Conservation (phyloP, 2,797 vertebrate genomes). For the Neopelma chrysocephalum region DNA sequence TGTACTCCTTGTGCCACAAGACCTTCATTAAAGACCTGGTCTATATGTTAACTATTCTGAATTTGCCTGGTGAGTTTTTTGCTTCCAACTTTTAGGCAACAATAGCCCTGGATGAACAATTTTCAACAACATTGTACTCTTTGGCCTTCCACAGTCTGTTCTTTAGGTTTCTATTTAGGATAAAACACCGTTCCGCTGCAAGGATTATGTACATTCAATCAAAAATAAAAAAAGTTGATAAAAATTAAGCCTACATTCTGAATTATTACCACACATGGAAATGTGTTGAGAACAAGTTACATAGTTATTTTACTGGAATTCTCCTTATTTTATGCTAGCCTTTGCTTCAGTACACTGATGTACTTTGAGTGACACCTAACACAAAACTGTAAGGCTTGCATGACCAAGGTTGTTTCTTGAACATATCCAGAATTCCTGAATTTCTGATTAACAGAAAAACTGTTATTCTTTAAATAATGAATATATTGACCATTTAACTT, state of each 20-base stretch:
- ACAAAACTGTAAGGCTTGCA: background rate
- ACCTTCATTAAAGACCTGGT: no score
- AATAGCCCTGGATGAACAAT: background rate
- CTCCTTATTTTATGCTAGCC: background rate
- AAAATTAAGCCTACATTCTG: background rate
- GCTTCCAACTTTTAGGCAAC: no score
- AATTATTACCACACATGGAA: background rate
- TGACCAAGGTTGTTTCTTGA: slow-evolving; percentile 25
- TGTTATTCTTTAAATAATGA: slow-evolving; percentile 64
- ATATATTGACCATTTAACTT: slow-evolving; percentile 59
- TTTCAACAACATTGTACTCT: background rate
- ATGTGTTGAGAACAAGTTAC: background rate
- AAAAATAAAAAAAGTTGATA: background rate
- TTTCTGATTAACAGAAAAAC: no score
- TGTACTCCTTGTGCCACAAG: no score
- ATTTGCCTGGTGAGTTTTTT: no score
- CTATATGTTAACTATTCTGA: no score
- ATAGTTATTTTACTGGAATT: background rate
- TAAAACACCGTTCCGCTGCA: background rate
- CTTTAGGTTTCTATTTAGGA: background rate
- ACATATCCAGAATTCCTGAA: slow-evolving; percentile 17
- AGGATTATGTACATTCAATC: background rate
- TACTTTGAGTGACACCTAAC: background rate
- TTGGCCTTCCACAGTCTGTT: background rate
- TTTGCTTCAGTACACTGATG: background rate